These are phyloP conservation scores for Melanotaenia parkinsoni DNA, from an alignment of 2,797 vertebrate genomes.

Conservation along the genomic window DNA sequence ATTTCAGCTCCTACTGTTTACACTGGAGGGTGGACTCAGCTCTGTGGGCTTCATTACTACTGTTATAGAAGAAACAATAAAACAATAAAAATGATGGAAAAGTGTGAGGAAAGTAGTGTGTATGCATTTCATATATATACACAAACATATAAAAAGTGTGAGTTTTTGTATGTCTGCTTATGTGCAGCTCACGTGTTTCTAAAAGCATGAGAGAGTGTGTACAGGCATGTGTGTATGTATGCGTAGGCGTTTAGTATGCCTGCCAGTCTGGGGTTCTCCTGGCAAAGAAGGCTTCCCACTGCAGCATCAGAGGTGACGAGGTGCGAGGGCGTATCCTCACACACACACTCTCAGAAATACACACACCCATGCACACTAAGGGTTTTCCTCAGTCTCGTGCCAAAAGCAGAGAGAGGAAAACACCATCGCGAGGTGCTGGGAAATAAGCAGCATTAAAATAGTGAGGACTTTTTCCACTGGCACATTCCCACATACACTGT, in stretches of 20 bases:
- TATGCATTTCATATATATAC: slow-evolving; percentile 7
- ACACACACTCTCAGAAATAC: slow-evolving; percentile 28
- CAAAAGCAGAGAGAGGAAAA: slow-evolving; percentile 73
- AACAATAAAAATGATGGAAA: slow-evolving; percentile 61
- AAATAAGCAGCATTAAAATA: slow-evolving; percentile 77
- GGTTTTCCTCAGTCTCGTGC: slow-evolving; percentile 77
- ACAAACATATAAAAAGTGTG: slow-evolving; percentile 24
- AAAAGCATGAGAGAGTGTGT: slow-evolving; percentile 37
- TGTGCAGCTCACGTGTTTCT: slow-evolving; percentile 58
- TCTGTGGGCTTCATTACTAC: slow-evolving; percentile 47
- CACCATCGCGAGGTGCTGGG: slow-evolving; percentile 75
- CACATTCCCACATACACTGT: slow-evolving; percentile 57
- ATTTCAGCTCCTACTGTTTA: slow-evolving; percentile 60
- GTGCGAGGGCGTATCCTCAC: slow-evolving; percentile 72
- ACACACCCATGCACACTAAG: slow-evolving; percentile 41
- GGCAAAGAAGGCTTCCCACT: slow-evolving; percentile 74
- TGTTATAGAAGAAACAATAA: slow-evolving; percentile 58
- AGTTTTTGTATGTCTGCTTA: slow-evolving; percentile 23
- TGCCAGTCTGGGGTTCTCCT: slow-evolving; percentile 83
- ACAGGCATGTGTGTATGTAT: slow-evolving; percentile 36
- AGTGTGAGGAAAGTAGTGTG: slow-evolving; percentile 26
- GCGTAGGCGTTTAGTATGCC: slow-evolving; percentile 75
- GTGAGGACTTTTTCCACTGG: slow-evolving; percentile 78
- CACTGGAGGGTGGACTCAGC: slow-evolving; percentile 39
- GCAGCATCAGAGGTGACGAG: slow-evolving; percentile 81